Base-by-base conservation (phyloP, 2,888 invertebrate species). In the Dryobotodes eremita region DNA sequence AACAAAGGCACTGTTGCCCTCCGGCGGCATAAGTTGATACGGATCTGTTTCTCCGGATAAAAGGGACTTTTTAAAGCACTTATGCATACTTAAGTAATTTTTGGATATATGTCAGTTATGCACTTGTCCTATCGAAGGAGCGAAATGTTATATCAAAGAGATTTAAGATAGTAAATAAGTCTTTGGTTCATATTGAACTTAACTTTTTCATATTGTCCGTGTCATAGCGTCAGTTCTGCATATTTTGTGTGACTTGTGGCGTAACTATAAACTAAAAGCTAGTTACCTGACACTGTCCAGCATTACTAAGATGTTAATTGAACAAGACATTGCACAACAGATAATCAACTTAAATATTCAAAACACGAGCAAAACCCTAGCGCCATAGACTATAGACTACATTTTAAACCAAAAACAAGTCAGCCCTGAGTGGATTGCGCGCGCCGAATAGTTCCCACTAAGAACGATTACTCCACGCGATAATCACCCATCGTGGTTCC, bases 401-500 rank as follows among this genome's bases (percentile, higher is more conserved):
- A 70, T 68, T 57, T 81, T 76, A 79, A 75, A 74, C 65, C 72
- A 69, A 69, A 81, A 77, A 77, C 79, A 76, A 62, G 76, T 79
- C 79, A 86, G 75, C 85, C 80, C 83, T 86, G 62, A 76, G 57
- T n/a, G 42, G 75, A 77, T 73, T 75, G 64, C 65, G 72, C 69
- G 66, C 78, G 77, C 89, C 82, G 70, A 88, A 84, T 83, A 86
- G 84, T 89, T 89, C 87, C 81, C 72, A 85, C 84, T 86, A 89
- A 83, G 72, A 86, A 68, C 86, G 82, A 88, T 90, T 89, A 89
- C 74, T 78, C 75, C 46, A 68, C 68, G 68, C 80, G 83, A 84
- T 90, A 90, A 90, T 90, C 86, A 86, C 84, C 82, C 79, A 82
- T 86, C 82, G 78, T 79, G 83, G 86, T 85, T 81, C 77, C 68